Percentiles rank a stretch among this genome's conserved stretches.
phyloP scores from a whole-genome alignment of 2,888 invertebrate genomes.

The Odontocolon sp. region DNA sequence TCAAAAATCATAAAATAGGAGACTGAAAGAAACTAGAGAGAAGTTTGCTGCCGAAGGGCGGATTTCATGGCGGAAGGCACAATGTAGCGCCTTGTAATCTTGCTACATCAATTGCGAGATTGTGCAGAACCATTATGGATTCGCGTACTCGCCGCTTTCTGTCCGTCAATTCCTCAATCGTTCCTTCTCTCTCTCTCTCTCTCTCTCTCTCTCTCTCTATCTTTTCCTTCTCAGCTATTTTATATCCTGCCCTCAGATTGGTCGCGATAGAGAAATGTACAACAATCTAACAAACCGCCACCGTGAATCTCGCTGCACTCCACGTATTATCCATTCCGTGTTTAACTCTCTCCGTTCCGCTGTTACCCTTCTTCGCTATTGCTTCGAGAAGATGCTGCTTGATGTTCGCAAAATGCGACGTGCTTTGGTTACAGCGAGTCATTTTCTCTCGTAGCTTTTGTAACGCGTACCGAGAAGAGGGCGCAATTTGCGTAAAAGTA shows the following conservation, averaged over 20 bases:
- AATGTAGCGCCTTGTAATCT: constrained; percentile 51
- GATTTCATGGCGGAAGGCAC: constrained; percentile 44
- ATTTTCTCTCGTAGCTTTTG: neutral
- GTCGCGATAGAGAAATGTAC: constrained; percentile 39
- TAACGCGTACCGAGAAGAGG: neutral
- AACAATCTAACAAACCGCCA: constrained; percentile 8
- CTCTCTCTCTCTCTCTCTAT: constrained; percentile 4
- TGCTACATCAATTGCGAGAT: constrained; percentile 53
- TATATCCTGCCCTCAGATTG: constrained; percentile 17
- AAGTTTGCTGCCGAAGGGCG: constrained; percentile 12
- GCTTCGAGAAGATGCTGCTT: neutral
- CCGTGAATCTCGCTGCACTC: constrained; percentile 28
- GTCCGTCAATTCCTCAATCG: constrained; percentile 18
- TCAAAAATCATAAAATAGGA: no score
- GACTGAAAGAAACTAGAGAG: neutral
- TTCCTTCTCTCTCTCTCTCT: constrained; percentile 1
- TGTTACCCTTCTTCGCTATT: neutral
- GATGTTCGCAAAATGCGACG: neutral
- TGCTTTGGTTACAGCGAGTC: neutral
- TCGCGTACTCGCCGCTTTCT: constrained; percentile 20
- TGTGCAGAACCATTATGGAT: constrained; percentile 48
- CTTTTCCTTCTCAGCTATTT: constrained; percentile 22
- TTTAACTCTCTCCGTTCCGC: neutral
- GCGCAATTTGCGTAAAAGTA: constrained; percentile 19
- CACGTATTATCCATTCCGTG: constrained; percentile 10